Base-by-base conservation (phyloP, 2,797 vertebrate species). In the Anabacerthia variegaticeps region DNA sequence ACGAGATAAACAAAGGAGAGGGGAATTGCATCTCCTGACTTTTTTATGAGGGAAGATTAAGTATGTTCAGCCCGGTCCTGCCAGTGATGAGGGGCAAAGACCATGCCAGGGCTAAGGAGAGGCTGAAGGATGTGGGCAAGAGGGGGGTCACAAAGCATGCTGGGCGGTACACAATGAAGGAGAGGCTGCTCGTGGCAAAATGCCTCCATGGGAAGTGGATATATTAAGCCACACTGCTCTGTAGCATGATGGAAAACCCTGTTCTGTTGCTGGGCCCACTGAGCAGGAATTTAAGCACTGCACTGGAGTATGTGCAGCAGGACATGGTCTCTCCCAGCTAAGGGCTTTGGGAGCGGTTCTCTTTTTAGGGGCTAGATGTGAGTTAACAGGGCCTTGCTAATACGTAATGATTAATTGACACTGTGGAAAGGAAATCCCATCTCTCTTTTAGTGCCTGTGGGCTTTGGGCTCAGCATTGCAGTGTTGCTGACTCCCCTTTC, bases 21-120 rank as follows among this genome's bases (percentile, higher is more conserved):
- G 36, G 22, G 56, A 86, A 59, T 62, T 90, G 34, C 4, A 55
- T 88, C 34, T 85, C 41, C 30, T 62, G 71, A 46, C 34, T 78
- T 85, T 88, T 91, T 93, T 28, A 67, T 82, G 48, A 81, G 41
- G 26, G 49, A 75, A 72, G 59, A 80, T 82, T 69, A 86, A 56
- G 3, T 74, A 28, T 12, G 10, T 77, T 81, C 56, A 55, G 44
- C 43, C 76, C 92, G 30, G 36, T 15, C 59, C 17, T 26, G 37
- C 6, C 1, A 1, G 4, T 41, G 34, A 14, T 7, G 34, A 52
- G 41, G 16, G 3, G 5, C 2, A 4, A 89, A 83, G 81, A 85
- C 58, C 10, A 2, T 46, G 17, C 14, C 20, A 65, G 36, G 44
- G 43, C n/a, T 62, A 28, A 68, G 27, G 43, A 52, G 44, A 37